phyloP scores from a whole-genome alignment of 2,888 invertebrate genomes.

The Coleophora deauratella region DNA sequence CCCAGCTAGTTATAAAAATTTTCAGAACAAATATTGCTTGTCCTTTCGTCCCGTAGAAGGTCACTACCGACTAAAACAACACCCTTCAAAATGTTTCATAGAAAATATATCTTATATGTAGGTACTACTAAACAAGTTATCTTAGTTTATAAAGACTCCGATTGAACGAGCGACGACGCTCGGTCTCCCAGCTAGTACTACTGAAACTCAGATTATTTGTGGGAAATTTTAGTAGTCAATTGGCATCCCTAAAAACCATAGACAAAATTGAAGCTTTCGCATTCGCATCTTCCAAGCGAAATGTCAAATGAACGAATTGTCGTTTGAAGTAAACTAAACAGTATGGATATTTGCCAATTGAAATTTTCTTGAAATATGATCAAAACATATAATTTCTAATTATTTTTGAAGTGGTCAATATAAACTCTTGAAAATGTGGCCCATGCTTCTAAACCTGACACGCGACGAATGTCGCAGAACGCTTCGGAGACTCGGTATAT shows the following conservation, averaged over 20 bases:
- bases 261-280: constrained; percentile 51
- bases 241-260: constrained; percentile 38
- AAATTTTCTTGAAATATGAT: constrained; percentile 64
- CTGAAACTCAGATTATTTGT: no score
- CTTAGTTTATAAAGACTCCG: no score
- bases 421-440: constrained; percentile 70
- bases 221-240: not conserved
- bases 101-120: no score
- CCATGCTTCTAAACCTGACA: constrained; percentile 85
- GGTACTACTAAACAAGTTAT: no score
- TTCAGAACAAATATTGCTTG: no score
- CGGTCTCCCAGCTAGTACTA: no score
- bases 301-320: constrained; percentile 72
- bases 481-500: constrained; percentile 88
- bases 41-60: no score
- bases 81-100: no score
- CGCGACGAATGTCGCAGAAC: constrained; percentile 91
- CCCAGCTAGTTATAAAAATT: no score
- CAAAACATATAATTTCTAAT: constrained; percentile 50
- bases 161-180: no score
- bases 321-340: constrained; percentile 76
- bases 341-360: constrained; percentile 73
- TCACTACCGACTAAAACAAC: no score
- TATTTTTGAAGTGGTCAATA: constrained; percentile 41
- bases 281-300: constrained; percentile 43